A percentile compares a stretch with the other conserved stretches of the same genome.
Evolutionary conservation across 2,797 vertebrate species (phyloP).

Genomic region (Sebastes iracundus): DNA sequence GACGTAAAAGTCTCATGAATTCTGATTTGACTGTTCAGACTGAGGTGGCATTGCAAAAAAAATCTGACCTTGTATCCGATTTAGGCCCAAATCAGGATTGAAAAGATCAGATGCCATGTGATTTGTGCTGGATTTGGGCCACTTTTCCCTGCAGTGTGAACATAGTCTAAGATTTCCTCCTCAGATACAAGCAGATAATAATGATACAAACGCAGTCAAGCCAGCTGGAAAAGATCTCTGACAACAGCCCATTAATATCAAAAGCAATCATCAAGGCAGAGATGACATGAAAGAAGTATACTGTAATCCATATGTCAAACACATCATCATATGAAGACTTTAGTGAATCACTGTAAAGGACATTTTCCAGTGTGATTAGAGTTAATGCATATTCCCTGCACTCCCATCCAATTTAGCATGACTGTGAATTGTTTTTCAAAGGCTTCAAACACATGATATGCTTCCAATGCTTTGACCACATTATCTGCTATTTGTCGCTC

Average conservation of each 20-base stretch:
- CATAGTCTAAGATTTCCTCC: neutral
- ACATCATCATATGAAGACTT: neutral
- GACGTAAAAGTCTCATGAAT: no score
- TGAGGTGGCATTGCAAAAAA: no score
- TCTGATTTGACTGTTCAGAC: no score
- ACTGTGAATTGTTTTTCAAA: neutral
- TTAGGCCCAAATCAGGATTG: no score
- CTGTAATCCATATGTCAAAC: neutral
- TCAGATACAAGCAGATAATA: constrained; percentile 1
- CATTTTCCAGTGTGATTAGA: neutral
- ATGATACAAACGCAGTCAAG: constrained; percentile 1
- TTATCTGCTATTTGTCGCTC: neutral
- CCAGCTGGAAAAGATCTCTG: neutral
- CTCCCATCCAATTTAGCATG: no score
- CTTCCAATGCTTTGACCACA: neutral
- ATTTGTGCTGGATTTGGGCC: no score
- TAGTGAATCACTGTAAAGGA: neutral
- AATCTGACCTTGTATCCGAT: no score
- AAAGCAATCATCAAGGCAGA: neutral
- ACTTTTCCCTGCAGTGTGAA: no score
- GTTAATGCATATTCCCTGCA: neutral
- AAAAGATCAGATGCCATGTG: no score
- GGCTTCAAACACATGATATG: no score
- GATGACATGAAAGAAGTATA: neutral
- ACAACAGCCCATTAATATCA: neutral